Base-by-base conservation (phyloP, 2,888 invertebrate genomes). In the Acronicta psi region DNA sequence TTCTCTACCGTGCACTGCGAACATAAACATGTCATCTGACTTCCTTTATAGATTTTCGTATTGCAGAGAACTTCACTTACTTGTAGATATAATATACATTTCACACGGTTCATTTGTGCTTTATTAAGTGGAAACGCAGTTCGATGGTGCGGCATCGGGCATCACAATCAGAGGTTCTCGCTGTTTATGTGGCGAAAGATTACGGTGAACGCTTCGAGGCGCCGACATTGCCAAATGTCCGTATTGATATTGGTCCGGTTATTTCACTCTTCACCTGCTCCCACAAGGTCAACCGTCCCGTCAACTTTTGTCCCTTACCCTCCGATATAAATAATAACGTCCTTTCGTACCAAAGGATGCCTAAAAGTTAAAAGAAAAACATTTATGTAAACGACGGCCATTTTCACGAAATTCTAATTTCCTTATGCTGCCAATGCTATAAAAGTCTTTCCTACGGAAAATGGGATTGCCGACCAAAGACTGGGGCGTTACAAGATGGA, bases 51-150 rank as follows among this genome's bases (percentile, higher is more conserved):
- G 75, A 82, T 75, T 79, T 78, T 79, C 77, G 52, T 50, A 34
- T 42, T 50, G 69, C 69, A 73, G 51, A 44, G 50, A 61, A 68
- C 69, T 66, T 75, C 60, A 72, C 74, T 59, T 49, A 78, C 71
- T 75, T 77, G 73, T 77, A 78, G 79, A 79, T 78, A 79, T 84
- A 86, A 86, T 87, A 84, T 87, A 85, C 85, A 87, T 90, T 89
- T 83, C 59, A 72, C 79, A 69, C 89, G 86, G 84, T 81, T 87
- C 90, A 88, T 90, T 91, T 87, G 88, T 81, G 85, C 74, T 88
- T 87, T 90, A 91, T 91, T 86, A 85, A 81, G 87, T 87, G 90
- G 89, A 90, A 91, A 86, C 80, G 65, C 75, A 79, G 76, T 69
- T 81, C 79, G 82, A 59, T 60, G 66, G 57, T 59, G 53, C 44